phyloP scores from a whole-genome alignment of 2,113 vertebrate genomes.

The Eurypyga helias region DNA sequence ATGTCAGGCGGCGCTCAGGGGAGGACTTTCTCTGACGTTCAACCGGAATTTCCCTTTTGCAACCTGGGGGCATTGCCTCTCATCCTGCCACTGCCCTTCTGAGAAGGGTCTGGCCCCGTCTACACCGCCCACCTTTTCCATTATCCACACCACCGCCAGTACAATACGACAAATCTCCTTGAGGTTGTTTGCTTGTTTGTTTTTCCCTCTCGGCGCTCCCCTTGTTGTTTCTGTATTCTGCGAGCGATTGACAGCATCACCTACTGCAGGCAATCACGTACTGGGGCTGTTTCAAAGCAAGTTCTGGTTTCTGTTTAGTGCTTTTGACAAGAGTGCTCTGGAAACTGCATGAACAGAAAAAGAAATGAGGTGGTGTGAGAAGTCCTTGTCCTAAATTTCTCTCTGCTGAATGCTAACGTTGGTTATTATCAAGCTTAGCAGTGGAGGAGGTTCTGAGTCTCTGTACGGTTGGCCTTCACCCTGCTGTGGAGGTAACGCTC shows the following conservation, averaged over 20 bases:
- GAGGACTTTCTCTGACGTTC: background rate
- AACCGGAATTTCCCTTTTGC: background rate
- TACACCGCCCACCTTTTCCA: background rate
- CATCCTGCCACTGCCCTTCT: background rate
- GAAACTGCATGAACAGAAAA: background rate
- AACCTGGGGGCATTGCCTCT: background rate
- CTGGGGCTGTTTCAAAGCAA: background rate
- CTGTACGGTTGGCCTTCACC: background rate
- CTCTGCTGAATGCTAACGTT: background rate
- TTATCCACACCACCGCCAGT: background rate
- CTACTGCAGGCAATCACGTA: background rate
- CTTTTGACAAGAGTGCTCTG: background rate
- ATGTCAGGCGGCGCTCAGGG: background rate
- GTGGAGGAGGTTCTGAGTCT: background rate
- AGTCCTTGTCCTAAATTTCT: background rate
- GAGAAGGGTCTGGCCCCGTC: background rate
- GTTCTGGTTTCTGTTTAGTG: background rate
- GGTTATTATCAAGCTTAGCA: background rate
- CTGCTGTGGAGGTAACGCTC: accelerated
- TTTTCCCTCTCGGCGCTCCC: background rate
- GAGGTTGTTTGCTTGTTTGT: background rate
- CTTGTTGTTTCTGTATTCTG: background rate
- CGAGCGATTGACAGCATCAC: background rate
- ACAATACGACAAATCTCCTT: background rate
- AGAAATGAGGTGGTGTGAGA: background rate